Percentiles rank a stretch among this genome's conserved stretches.
Conservation (phyloP, 2,113 vertebrate genomes). For the Poicephalus meyeri region DNA sequence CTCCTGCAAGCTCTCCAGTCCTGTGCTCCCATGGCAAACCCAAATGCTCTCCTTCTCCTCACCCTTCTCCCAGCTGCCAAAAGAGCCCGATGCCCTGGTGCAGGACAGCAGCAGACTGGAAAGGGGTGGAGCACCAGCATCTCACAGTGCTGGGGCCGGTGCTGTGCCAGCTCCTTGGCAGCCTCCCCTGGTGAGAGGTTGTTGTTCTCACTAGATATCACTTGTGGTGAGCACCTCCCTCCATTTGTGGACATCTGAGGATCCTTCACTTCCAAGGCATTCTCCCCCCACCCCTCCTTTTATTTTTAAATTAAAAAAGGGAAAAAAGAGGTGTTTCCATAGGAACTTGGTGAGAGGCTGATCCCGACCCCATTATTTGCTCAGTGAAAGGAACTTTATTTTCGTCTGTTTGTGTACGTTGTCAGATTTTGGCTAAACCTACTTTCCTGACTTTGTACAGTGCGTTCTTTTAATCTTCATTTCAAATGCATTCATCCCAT, state of each 20-base stretch:
- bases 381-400: slow-evolving; percentile 75
- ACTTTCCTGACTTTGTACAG: slow-evolving; percentile 72
- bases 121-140: not conserved
- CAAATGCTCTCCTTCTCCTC: not conserved
- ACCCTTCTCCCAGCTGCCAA: not conserved
- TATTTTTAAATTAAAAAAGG: slow-evolving; percentile 58
- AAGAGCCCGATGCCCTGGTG: not conserved
- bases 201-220: not conserved
- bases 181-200: not conserved
- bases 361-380: slow-evolving; percentile 59
- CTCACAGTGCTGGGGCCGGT: fast-evolving
- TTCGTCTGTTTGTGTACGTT: slow-evolving; percentile 71
- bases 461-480: slow-evolving; percentile 72
- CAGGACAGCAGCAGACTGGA: not conserved
- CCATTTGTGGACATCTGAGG: slow-evolving; percentile 44
- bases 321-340: slow-evolving; percentile 71
- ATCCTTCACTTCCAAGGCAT: slow-evolving; percentile 27
- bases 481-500: slow-evolving; percentile 72
- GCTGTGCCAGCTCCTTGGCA: not conserved
- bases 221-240: not conserved
- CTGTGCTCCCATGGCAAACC: not conserved
- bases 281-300: slow-evolving; percentile 9
- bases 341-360: slow-evolving; percentile 70
- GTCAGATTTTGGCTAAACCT: slow-evolving; percentile 68
- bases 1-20: not conserved